These are phyloP conservation scores for Trematomus bernacchii DNA, from an alignment of 2,797 vertebrate genomes.

Conservation along the genomic window DNA sequence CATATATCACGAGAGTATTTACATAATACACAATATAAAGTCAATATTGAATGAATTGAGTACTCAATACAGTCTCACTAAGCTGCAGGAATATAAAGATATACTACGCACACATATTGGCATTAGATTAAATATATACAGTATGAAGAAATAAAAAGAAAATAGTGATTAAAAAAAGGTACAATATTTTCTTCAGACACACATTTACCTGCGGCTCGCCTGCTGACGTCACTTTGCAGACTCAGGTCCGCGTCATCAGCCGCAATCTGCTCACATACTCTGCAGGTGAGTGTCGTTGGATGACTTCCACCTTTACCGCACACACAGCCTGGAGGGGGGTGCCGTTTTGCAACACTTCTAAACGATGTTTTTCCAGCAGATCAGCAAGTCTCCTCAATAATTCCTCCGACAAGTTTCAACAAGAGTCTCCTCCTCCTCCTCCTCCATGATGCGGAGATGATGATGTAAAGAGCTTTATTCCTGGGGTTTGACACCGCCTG, in stretches of 20 bases:
- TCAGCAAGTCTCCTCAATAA: rapidly evolving
- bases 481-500: not conserved
- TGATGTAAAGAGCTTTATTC: not conserved
- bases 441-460: not conserved
- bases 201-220: not conserved
- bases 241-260: slow-evolving; percentile 35
- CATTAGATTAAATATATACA: no score
- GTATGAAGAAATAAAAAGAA: not conserved
- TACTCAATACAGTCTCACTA: no score
- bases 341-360: not conserved
- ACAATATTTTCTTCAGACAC: no score
- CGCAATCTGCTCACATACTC: slow-evolving; percentile 42
- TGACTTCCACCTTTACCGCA: not conserved
- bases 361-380: not conserved
- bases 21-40: no score
- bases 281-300: slow-evolving; percentile 58
- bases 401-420: slow-evolving; percentile 40
- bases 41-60: no score
- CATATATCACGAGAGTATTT: no score
- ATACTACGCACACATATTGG: no score
- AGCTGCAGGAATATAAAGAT: no score
- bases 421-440: slow-evolving; percentile 3
- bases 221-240: slow-evolving; percentile 32
- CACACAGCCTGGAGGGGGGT: not conserved
- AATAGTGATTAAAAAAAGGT: not conserved